Conservation (phyloP, 2,113 vertebrate species). For the Plestiodon gilberti region DNA sequence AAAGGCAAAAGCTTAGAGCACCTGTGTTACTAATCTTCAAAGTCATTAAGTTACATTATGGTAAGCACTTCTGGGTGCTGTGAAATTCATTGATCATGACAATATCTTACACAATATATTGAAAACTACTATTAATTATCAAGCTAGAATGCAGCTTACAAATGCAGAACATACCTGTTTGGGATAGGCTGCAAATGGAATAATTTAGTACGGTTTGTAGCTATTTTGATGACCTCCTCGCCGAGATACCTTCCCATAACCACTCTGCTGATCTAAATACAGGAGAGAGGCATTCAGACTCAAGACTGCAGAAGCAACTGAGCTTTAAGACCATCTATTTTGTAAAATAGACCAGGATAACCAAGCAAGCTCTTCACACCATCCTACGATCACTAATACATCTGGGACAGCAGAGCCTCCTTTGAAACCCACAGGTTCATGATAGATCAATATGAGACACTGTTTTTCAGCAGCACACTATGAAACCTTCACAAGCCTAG, state of each 20-base stretch:
- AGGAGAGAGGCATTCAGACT: conserved; percentile 44
- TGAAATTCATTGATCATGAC: conserved; percentile 87
- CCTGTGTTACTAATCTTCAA: conserved; percentile 89
- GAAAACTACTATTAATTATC: conserved; percentile 80
- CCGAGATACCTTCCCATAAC: conserved; percentile 97
- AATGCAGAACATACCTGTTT: conserved; percentile 86
- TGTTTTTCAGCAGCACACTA: background rate
- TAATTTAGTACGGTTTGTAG: conserved; percentile 99
- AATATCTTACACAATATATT: conserved; percentile 81
- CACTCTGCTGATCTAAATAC: conserved; percentile 92
- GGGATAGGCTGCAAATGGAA: conserved; percentile 81
- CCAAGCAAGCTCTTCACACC: background rate
- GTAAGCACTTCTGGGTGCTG: conserved; percentile 98
- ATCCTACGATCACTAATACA: background rate
- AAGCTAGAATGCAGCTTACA: conserved; percentile 55
- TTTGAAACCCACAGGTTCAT: background rate
- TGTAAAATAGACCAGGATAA: background rate
- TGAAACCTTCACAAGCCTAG: background rate
- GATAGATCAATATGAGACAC: background rate
- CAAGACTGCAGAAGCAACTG: background rate
- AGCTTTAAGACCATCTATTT: too few relatives aligned
- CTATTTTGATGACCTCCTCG: conserved; percentile 98
- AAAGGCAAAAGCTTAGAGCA: conserved; percentile 85
- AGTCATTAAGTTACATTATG: conserved; percentile 94
- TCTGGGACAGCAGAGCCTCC: background rate